Conservation (phyloP, 2,113 vertebrate genomes). For the Vidua macroura region DNA sequence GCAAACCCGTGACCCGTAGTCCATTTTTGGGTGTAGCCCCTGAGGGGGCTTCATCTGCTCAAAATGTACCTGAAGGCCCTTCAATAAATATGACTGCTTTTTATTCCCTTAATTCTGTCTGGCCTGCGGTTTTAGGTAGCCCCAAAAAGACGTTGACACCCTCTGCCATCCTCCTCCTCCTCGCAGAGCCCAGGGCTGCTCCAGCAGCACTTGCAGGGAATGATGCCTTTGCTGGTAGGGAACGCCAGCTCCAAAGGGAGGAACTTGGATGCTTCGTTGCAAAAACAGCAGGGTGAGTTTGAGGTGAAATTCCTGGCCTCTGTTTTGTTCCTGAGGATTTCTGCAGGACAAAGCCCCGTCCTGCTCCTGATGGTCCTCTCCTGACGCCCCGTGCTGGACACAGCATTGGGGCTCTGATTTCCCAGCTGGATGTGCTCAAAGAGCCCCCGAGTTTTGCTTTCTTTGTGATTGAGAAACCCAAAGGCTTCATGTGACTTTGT, state of each 20-base stretch:
- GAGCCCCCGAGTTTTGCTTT: neutral
- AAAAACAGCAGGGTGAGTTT: neutral
- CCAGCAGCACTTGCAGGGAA: neutral
- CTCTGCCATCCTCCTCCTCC: neutral
- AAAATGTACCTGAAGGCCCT: neutral
- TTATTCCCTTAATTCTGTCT: neutral
- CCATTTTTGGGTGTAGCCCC: no score
- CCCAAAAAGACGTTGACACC: neutral
- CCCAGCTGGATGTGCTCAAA: neutral
- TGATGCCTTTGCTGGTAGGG: neutral
- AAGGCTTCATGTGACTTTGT: slow-evolving; percentile 56
- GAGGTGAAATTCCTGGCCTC: slow-evolving; percentile 14
- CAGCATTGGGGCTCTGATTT: rapidly evolving
- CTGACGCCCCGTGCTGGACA: neutral
- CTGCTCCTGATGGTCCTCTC: neutral
- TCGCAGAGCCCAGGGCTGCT: neutral
- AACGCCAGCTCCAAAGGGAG: rapidly evolving
- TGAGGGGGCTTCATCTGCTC: no score
- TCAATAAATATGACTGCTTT: neutral
- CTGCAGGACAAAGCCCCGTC: neutral
- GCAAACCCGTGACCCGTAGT: rapidly evolving
- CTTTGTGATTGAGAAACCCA: slow-evolving; percentile 6
- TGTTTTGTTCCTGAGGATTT: neutral
- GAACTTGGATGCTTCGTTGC: neutral
- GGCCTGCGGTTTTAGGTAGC: neutral